Evolutionary conservation across 2,888 invertebrate species (phyloP), one percentile per base, ranked within the genome.

Genomic region (Epirrhoe tristata): DNA sequence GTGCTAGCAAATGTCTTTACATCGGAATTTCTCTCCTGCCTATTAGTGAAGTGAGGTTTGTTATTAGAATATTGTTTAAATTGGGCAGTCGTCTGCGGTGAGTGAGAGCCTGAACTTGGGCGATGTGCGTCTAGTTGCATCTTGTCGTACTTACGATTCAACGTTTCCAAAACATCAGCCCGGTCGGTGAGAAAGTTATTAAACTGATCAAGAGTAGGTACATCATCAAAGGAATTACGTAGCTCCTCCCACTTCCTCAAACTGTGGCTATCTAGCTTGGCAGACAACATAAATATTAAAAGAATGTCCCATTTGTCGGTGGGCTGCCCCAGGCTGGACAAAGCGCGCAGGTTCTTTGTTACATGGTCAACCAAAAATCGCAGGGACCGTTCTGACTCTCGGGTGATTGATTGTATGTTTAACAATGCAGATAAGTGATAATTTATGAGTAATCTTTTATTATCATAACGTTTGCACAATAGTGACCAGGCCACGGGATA

Each of bases 271-370:
- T 76, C 74, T 46, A 76, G 48, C 53, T 74, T 75, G 0, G 68
- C 64, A 1, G 67, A 56, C 6, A 75, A 8, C 63, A 74, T 72
- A 31, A 65, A 74, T 2, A 76, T 74, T 0, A 76, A 63, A 1
- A 75, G 7, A 0, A 63, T 51, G 58, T 74, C 74, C 71, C 72
- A 74, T 2, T 74, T 48, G n/a, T 71, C 69, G 8, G 71, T 74
- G 2, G 73, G 69, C 6, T 70, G 74, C 1, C 72, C 71, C 16
- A 76, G 46, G 12, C 69, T 76, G 0, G 62, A 14, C 32, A 76
- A 51, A 0, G 77, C 75, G 1, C 76, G 68, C 48, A 76, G 61
- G 24, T 77, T 74, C 31, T 77, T 76, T 0, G 70, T 71, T 0
- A 76, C 64, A n/a, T 74, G 69, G 34, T 74, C 72, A 0, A 73